Evolutionary conservation across 2,888 invertebrate species (phyloP), one percentile per base, ranked within the genome.

Genomic region (Nysson spinosus): DNA sequence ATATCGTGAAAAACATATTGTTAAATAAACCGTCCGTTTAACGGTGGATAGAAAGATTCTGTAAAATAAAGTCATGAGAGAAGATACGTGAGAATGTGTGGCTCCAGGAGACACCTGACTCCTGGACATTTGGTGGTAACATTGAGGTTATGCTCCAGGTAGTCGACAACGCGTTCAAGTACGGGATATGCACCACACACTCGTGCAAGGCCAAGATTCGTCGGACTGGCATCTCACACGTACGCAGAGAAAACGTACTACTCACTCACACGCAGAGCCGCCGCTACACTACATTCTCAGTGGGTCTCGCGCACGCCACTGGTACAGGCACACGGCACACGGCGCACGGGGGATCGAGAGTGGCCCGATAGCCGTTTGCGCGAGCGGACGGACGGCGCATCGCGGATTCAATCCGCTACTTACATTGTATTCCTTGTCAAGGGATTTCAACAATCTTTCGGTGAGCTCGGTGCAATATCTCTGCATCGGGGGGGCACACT

Each of bases 391-490:
- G 81, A 92, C 92, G 88, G 93, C 93, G 75, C 77, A 73, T 73
- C 78, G 77, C 75, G 71, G 77, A 65, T 77, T 75, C 67, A 71
- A 75, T 65, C 76, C 76, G 72, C 79, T 85, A 91, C 96, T 96
- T 95, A 97, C 97, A 96, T 97, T 96, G 92, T 97, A 96, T 91
- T 96, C 95, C 91, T 92, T 93, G 93, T 97, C 97, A 92, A 97
- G 93, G 90, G 96, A 95, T 93, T 94, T 94, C 91, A 95, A 94
- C 93, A 97, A 94, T 93, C 94, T 95, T 91, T 95, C 94, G 91
- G 96, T 96, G 91, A 97, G 93, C 91, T 96, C 95, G 91, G 92
- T 92, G 83, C 86, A 87, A 83, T 84, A 79, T 83, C 81, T 85
- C 86, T 87, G 86, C 87, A 87, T 87, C 85, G 83, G 85, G 85